Base-by-base conservation (phyloP, 1,140 invertebrate genomes). In the Orchesella cincta region DNA sequence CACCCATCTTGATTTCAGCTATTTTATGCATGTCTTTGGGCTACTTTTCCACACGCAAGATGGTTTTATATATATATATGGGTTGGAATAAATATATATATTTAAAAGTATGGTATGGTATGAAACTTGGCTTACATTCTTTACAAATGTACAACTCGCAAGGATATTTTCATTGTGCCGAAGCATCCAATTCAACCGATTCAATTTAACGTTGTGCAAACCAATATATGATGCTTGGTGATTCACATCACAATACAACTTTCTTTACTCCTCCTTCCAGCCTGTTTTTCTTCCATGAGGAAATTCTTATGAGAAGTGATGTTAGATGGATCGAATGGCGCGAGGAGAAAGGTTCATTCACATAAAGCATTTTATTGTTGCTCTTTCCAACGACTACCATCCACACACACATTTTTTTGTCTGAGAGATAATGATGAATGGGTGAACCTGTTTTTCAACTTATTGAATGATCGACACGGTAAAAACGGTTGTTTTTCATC, bases 401-500 rank as follows among this genome's bases (percentile, higher is more conserved):
- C n/a, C n/a, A n/a, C n/a, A n/a, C n/a, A n/a, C n/a, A n/a, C n/a
- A n/a, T n/a, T n/a, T n/a, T n/a, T n/a, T n/a, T n/a, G n/a, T 57
- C 23, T 26, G 23, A 57, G 23, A 57, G 52, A 57, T 57, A 57
- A 57, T 57, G 52, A 57, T 57, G 52, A 57, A 57, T 57, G 52
- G 14, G 52, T 57, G 23, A 57, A 57, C 14, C 52, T 12, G 23
- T 14, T 57, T 57, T 57, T 57, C 23, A 12, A n/a, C 52, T 8
- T 57, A 26, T 57, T 26, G 23, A 57, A 57, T 57, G 52, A 57
- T 57, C 23, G 52, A 23, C 52, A 23, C 5, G 23, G 52, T 14
- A 26, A 57, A 57, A 57, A 23, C 5, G 23, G 52, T 57, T 57
- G 52, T 14, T 57, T 57, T 57, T 57, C 52, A 57, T 3, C 31